phyloP scores from a whole-genome alignment of 2,888 invertebrate species.

The Trichacis sp. region DNA sequence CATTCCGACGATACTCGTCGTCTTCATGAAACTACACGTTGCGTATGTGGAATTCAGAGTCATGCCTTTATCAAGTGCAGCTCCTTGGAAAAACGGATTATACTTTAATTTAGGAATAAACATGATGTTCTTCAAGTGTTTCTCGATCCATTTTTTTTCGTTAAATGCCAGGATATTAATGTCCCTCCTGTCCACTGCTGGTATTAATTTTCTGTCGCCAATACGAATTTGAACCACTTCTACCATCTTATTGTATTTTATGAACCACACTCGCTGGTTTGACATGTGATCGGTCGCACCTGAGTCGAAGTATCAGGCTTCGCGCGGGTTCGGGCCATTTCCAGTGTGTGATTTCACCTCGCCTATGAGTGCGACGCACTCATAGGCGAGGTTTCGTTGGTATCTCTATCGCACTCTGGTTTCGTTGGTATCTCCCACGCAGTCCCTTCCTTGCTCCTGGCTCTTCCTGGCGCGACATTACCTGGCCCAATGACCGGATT shows the following conservation, averaged over 20 bases:
- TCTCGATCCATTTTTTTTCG: conserved; percentile 32
- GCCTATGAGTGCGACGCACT: conserved; percentile 27
- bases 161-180: conserved; percentile 37
- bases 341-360: too few relatives aligned
- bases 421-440: too few relatives aligned
- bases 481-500: conserved; percentile 37
- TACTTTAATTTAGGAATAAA: conserved; percentile 16
- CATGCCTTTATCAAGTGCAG: conserved; percentile 35
- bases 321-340: neutral
- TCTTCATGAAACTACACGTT: conserved; percentile 13
- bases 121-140: conserved; percentile 24
- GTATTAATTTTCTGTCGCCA: conserved; percentile 29
- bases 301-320: conserved; percentile 41
- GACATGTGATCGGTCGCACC: too few relatives aligned
- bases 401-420: conserved; percentile 14
- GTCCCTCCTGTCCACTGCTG: conserved; percentile 9
- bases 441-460: too few relatives aligned
- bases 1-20: conserved; percentile 12
- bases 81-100: conserved; percentile 19
- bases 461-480: conserved; percentile 20
- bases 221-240: conserved; percentile 19
- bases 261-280: conserved; percentile 41
- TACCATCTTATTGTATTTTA: conserved; percentile 22
- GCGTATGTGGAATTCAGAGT: conserved; percentile 18
- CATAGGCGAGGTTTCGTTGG: too few relatives aligned